phyloP scores from a whole-genome alignment of 2,888 invertebrate genomes.

The Xestia c-nigrum region DNA sequence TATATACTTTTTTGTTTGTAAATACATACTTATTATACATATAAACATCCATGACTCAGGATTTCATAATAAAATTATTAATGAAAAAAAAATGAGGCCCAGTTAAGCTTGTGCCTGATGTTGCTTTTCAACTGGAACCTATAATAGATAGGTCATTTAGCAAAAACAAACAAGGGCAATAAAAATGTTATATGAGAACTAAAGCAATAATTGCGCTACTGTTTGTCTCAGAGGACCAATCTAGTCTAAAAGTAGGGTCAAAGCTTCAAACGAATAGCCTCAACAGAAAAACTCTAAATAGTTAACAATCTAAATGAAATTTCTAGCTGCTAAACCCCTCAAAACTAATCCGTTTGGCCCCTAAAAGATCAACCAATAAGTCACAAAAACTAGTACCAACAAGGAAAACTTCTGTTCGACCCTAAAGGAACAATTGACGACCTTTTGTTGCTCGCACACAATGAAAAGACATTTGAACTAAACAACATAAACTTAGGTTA shows the following conservation, averaged over 20 bases:
- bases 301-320: background rate
- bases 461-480: constrained; percentile 43
- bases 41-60: no score
- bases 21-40: no score
- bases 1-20: no score
- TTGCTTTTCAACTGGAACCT: no score
- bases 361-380: constrained; percentile 1
- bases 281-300: no score
- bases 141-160: background rate
- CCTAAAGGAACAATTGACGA: constrained; percentile 25
- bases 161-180: background rate
- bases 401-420: constrained; percentile 26
- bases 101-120: no score
- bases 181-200: background rate
- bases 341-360: background rate
- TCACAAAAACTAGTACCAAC: background rate
- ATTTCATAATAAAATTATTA: no score
- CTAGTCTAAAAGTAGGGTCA: background rate
- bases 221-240: background rate
- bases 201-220: background rate
- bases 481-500: constrained; percentile 37
- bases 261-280: no score
- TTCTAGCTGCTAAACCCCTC: background rate
- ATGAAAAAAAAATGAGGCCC: no score
- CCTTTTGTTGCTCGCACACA: constrained; percentile 36